Percentiles rank a stretch among this genome's conserved stretches.
Evolutionary conservation across 2,797 vertebrate species (phyloP).

Genomic region (Microchirus variegatus): DNA sequence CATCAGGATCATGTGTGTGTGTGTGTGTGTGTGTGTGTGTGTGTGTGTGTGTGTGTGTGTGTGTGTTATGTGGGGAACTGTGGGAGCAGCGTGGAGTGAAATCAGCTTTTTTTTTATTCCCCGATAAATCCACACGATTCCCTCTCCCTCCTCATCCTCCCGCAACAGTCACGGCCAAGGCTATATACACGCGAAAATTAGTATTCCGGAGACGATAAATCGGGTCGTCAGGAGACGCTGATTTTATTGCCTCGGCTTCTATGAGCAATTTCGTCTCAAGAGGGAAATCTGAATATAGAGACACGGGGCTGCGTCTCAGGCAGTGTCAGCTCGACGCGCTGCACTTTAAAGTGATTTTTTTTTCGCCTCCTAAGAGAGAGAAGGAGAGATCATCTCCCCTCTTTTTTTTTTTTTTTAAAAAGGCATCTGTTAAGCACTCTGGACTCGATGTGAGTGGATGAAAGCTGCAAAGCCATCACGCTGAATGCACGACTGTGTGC

Average conservation of each 20-base stretch:
- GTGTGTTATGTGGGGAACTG: constrained; percentile 65
- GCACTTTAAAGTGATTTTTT: constrained; percentile 69
- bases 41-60: constrained; percentile 3
- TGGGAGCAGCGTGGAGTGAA: constrained; percentile 46
- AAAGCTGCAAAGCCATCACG: constrained; percentile 45
- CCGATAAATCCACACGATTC: constrained; percentile 61
- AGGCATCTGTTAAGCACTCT: constrained; percentile 49
- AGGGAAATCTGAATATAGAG: constrained; percentile 63
- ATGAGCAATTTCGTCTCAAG: constrained; percentile 57
- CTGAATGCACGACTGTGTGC: constrained; percentile 47
- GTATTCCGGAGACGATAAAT: constrained; percentile 60
- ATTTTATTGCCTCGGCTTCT: constrained; percentile 57
- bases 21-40: constrained; percentile 35
- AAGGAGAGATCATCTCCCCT: constrained; percentile 51
- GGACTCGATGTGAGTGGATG: constrained; percentile 47
- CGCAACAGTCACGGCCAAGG: constrained; percentile 58
- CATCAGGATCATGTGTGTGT: constrained; percentile 19
- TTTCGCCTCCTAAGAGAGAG: constrained; percentile 51
- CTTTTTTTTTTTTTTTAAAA: constrained; percentile 20
- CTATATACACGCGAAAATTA: constrained; percentile 44
- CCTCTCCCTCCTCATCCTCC: constrained; percentile 31
- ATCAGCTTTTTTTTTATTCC: constrained; percentile 53
- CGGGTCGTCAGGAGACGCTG: constrained; percentile 52
- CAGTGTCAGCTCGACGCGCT: constrained; percentile 58
- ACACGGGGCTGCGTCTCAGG: constrained; percentile 58